Base-by-base conservation (phyloP, 1,140 invertebrate genomes). In the Lucilia sericata region DNA sequence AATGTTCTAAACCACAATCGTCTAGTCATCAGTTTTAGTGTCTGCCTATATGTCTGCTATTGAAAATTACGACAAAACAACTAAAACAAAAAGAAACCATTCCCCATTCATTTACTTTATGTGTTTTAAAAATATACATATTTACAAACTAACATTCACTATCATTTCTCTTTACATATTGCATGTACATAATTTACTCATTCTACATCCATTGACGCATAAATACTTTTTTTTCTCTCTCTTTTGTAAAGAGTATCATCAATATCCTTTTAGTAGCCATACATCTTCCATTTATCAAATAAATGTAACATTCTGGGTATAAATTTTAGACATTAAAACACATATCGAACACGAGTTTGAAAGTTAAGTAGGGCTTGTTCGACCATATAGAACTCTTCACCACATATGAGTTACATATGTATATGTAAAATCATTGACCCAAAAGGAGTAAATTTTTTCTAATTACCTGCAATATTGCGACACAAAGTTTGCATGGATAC, bases 21-120 rank as follows among this genome's bases (percentile, higher is more conserved):
- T 80, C 76, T 80, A 80, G 76, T 80, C 76, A 80, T 80, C 76
- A 80, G 76, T 80, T 80, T 51, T 49, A 51, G n/a, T 80, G 42
- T 80, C 42, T 80, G 76, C 42, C 75, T 47, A 36, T 47, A 47
- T 78, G 75, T 80, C 76, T 80, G 76, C 42, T 80, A 81, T 12
- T 5, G 21, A 42, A 81, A 81, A n/a, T 0, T 30, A 30, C 3
- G 25, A 30, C 25, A 60, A n/a, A n/a, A 82, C 78, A 51, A 70
- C 19, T 13, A 36, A 14, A 51, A 30, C 30, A 82, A 34, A 42
- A 60, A n/a, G 55, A 30, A 36, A 36, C 36, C 36, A 8, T 4
- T 30, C 36, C 34, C n/a, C n/a, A 36, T 70, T 60, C 55, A 25
- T 19, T 9, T 36, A 21, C 55, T 70, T 36, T 30, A 36, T 70